Evolutionary conservation across 2,888 invertebrate species (phyloP).

Genomic region (Steinernema carpocapsae): DNA sequence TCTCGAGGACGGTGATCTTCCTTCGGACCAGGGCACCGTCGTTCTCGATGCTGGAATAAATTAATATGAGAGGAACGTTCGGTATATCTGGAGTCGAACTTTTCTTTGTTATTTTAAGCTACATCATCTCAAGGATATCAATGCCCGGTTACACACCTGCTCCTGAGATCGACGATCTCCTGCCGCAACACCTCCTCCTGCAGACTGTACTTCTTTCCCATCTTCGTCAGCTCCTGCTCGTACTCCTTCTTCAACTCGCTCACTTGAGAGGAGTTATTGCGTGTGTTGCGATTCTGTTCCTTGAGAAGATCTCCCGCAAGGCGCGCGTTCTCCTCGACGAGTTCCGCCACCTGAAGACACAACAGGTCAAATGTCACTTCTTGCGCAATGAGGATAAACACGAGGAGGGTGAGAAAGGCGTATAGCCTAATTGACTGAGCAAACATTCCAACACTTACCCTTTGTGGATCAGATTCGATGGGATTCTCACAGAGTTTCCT

Average conservation of each 20-base stretch:
- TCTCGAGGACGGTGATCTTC: constrained; percentile 39
- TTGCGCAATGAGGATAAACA: constrained; percentile 23
- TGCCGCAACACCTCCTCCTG: constrained; percentile 24
- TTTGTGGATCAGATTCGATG: constrained; percentile 3
- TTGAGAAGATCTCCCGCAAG: constrained; percentile 58
- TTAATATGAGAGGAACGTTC: too few relatives aligned
- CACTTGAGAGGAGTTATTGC: constrained; percentile 7
- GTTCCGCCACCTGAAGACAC: constrained; percentile 40
- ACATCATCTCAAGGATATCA: too few relatives aligned
- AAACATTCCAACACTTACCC: constrained; percentile 32
- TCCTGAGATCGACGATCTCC: constrained; percentile 21
- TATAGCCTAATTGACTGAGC: constrained; percentile 32
- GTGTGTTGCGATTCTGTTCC: constrained; percentile 37
- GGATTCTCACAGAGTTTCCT: constrained; percentile 17
- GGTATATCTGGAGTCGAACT: too few relatives aligned
- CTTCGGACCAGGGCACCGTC: constrained; percentile 39
- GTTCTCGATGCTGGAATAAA: constrained; percentile 39
- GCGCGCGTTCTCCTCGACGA: constrained; percentile 57
- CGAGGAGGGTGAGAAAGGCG: constrained; percentile 22
- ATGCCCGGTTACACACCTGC: not conserved
- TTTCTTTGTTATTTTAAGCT: too few relatives aligned
- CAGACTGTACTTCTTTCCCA: constrained; percentile 11
- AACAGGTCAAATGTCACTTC: constrained; percentile 21
- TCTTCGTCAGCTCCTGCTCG: constrained; percentile 35
- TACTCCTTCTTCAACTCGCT: constrained; percentile 40